Evolutionary conservation across 1,140 invertebrate species (phyloP), one percentile per base, ranked within the genome.

Genomic region (Zaprionus taronus): DNA sequence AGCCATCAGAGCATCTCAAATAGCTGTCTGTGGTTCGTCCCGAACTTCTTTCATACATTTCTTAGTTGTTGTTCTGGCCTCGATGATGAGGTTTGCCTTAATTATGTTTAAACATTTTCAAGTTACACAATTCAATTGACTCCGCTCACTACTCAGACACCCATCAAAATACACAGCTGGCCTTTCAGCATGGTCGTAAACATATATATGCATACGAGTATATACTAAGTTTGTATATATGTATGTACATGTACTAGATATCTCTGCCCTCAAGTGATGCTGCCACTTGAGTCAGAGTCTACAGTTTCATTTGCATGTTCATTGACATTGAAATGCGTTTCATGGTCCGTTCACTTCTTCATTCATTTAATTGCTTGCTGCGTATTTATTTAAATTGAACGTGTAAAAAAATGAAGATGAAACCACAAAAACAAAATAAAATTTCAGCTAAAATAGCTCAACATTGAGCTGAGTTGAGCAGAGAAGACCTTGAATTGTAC

Each of bases 271-370:
- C n/a, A 17, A 47, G 60, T 77, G 57, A 28, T 53, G 36, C 65
- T 78, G 41, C 24, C 51, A 53, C 51, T 69, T 49, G 56, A 38
- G 31, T 41, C 47, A 38, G 36, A 49, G 71, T 71, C 64, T 49
- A 49, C 47, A 66, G 71, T 68, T 78, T 72, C 79, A 79, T 85
- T 81, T 81, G 81, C 72, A 77, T 87, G 69, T 83, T 24, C 76
- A 80, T 72, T 89, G 85, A 90, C 85, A 89, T 89, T 89, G 85
- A 89, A 89, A 90, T 77, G 82, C 63, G 85, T 75, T 90, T 89
- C 85, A 90, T 77, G 85, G 85, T 89, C 81, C 81, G 72, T 85
- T 90, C 81, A 90, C 85, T 85, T 85, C 81, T 72, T 80, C 20
- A 75, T 44, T 61, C 71, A 79, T 69, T 87, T 84, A 87, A 84